Base-by-base conservation (phyloP, 2,113 vertebrate species). In the Solea solea region DNA sequence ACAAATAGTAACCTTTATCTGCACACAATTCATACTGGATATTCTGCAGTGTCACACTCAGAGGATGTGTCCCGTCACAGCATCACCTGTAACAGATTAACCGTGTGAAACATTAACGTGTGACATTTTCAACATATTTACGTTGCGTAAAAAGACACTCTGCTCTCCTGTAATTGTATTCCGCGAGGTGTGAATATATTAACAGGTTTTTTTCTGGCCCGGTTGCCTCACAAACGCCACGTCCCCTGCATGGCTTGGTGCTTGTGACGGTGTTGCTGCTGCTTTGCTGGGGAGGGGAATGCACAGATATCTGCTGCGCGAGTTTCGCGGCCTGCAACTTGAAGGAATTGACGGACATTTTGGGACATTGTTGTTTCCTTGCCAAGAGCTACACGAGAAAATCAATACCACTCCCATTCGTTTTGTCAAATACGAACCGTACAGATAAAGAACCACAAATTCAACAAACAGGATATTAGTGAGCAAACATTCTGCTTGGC, bases 241-340 rank as follows among this genome's bases (percentile, higher is more conserved):
- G 62, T 56, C 61, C 62, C 71, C 74, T 87, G 89, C 88, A 88
- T 88, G 87, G 81, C 87, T 85, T 78, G 75, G 76, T 78, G 82
- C 48, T 69, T 65, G 42, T 70, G 76, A 80, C 76, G 59, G 51
- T 79, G 28, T 49, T 82, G 81, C 89, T 80, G 75, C 75, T 87
- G 83, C 86, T 87, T 90, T 76, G 76, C 82, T 74, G n/a, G 45
- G 64, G 69, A 51, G 63, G 64, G 52, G 69, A 27, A 34, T 7
- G 39, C 51, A 84, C 59, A 39, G 48, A 14, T 74, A 82, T 78
- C 76, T 68, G 73, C 14, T 13, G 52, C 74, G 71, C 66, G 69
- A 76, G 55, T 28, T 57, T 15, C 59, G 34, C 27, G 77, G 59
- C 21, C 16, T 4, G 21, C 48, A 65, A 49, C 42, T 65, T 59